Evolutionary conservation across 1,140 invertebrate species (phyloP).

Genomic region (Caenorhabditis latens): DNA sequence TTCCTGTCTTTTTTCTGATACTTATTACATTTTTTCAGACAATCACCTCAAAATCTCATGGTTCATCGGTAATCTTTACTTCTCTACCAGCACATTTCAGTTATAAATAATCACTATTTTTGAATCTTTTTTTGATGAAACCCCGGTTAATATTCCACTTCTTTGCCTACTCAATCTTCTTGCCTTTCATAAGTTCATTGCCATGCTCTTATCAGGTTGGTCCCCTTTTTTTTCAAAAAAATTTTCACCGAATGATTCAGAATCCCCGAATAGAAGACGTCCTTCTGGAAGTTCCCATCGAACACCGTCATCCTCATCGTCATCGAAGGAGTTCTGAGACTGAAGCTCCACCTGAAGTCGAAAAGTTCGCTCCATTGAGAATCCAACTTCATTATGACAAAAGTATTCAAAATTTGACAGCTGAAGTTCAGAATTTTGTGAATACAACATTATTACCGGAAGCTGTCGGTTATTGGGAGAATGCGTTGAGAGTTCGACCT

Average conservation of each 20-base stretch:
- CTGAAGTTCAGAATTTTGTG: constrained; percentile 65
- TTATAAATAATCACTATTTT: too few relatives aligned
- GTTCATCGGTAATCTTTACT: background rate
- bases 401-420: constrained; percentile 61
- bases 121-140: too few relatives aligned
- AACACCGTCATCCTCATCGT: constrained; percentile 7
- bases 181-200: constrained; percentile 27
- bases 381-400: constrained; percentile 68
- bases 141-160: constrained; percentile 12
- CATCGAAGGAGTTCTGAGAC: constrained; percentile 42
- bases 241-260: constrained; percentile 51
- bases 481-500: constrained; percentile 64
- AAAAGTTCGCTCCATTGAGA: constrained; percentile 64
- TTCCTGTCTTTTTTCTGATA: too few relatives aligned
- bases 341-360: background rate
- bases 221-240: background rate
- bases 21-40: too few relatives aligned
- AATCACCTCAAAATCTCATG: background rate
- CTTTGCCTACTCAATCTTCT: background rate
- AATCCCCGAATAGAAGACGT: constrained; percentile 66
- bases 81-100: too few relatives aligned
- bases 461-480: constrained; percentile 67
- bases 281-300: constrained; percentile 65
- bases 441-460: constrained; percentile 66
- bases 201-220: constrained; percentile 68